Base-by-base conservation (phyloP, 2,113 vertebrate genomes). In the Apeltes quadracus region DNA sequence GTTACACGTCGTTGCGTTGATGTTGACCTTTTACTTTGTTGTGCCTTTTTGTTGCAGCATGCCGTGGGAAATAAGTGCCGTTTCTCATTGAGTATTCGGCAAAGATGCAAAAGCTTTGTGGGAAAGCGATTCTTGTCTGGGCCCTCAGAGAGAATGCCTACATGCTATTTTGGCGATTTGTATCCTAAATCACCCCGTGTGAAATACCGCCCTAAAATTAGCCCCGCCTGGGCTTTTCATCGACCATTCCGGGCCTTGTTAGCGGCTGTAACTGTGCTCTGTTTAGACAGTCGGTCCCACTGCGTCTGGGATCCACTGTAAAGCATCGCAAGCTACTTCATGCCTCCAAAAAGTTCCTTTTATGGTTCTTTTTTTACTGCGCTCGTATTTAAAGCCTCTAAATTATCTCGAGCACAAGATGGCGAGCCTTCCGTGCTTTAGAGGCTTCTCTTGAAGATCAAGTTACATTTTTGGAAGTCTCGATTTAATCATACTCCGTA, bases 181-280 rank as follows among this genome's bases (percentile, higher is more conserved):
- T 87, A 78, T 84, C 85, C 75, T 25, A 87, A 92, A 88, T 88
- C 81, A 80, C 76, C 83, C 83, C 75, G 76, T 89, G 85, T 86
- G 84, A 92, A 91, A 90, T 86, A 81, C 72, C 84, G 84, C 75
- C 79, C 91, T 94, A 93, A 92, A 92, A 89, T 93, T 92, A 93
- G 86, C 82, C 70, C 69, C 70, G 50, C 66, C 88, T 68, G 63
- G 81, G 61, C 65, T 83, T 90, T 85, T 84, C 69, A 51, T 78
- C 69, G 65, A 69, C 82, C 81, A 36, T 79, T 82, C 72, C 82
- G 87, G 80, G 77, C 75, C 80, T 72, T 87, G 82, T 76, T 86
- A 89, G 90, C 90, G 87, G 83, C 88, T 80, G 76, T 61, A 82
- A 70, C 76, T 72, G 58, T 70, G 79, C 88, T 89, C 66, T 90